Percentiles rank a stretch among this genome's conserved stretches.
These are phyloP conservation scores for Toxotes lorentzi DNA, from an alignment of 2,797 vertebrate species.

Conservation along the genomic window DNA sequence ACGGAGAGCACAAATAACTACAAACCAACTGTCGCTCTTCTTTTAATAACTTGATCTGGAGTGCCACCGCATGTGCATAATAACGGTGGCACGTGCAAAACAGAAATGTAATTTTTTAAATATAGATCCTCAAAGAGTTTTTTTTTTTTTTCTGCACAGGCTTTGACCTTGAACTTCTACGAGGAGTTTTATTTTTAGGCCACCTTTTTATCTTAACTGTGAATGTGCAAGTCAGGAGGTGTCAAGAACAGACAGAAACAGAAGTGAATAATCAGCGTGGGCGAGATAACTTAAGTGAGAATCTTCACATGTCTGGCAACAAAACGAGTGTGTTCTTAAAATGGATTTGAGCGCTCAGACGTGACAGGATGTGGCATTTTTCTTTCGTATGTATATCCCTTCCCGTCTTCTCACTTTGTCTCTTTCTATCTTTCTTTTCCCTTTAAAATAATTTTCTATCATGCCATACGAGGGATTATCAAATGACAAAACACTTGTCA, in stretches of 20 bases:
- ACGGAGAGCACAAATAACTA: constrained; percentile 71
- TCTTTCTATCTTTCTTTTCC: background rate
- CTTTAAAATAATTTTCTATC: constrained; percentile 3
- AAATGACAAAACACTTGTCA: constrained; percentile 51
- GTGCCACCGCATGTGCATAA: constrained; percentile 39
- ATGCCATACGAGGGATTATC: constrained; percentile 28
- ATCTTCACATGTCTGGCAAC: constrained; percentile 67
- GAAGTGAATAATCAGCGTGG: constrained; percentile 45
- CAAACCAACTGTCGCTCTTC: constrained; percentile 76
- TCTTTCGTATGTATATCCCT: background rate
- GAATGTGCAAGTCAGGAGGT: constrained; percentile 65
- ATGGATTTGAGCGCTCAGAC: constrained; percentile 44
- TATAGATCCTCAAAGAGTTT: constrained; percentile 52
- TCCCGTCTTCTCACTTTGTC: constrained; percentile 1
- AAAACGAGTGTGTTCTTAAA: constrained; percentile 49
- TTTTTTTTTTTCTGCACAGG: constrained; percentile 21
- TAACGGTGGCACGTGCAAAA: constrained; percentile 48
- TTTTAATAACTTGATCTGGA: constrained; percentile 69
- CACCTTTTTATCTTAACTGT: constrained; percentile 47
- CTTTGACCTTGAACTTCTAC: constrained; percentile 60
- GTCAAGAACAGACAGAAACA: constrained; percentile 62
- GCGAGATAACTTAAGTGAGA: constrained; percentile 60
- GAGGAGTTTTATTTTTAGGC: constrained; percentile 72
- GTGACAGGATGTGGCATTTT: constrained; percentile 26
- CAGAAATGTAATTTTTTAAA: constrained; percentile 53